phyloP scores from a whole-genome alignment of 1,140 invertebrate genomes.

The Calosoma granatense region DNA sequence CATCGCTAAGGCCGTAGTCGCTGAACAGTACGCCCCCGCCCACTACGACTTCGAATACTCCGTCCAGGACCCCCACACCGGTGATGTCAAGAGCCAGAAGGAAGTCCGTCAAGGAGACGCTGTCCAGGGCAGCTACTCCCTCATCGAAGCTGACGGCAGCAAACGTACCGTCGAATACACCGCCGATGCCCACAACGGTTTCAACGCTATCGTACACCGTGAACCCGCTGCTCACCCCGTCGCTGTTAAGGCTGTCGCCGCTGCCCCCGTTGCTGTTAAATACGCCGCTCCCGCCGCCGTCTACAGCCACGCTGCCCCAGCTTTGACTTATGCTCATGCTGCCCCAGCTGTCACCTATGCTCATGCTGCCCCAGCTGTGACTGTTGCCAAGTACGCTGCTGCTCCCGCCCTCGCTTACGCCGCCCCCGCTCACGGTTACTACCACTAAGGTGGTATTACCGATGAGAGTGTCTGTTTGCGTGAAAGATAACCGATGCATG shows the following conservation, averaged over 20 bases:
- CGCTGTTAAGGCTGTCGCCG: conserved; percentile 11
- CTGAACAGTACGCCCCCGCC: background rate
- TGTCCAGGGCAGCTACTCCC: conserved; percentile 25
- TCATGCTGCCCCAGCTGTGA: conserved; percentile 14
- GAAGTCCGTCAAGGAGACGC: conserved; percentile 20
- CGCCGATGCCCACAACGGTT: conserved; percentile 20
- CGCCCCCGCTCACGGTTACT: background rate
- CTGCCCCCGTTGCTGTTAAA: conserved; percentile 14
- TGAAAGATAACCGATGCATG: background rate
- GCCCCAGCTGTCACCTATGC: conserved; percentile 19
- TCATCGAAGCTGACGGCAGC: conserved; percentile 41
- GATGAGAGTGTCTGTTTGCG: background rate
- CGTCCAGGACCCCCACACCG: background rate
- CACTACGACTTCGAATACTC: background rate
- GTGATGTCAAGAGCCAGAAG: conserved; percentile 9
- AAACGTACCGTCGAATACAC: conserved; percentile 31
- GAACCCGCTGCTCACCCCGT: background rate
- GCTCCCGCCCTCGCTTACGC: conserved; percentile 6
- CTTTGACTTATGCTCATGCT: conserved; percentile 5
- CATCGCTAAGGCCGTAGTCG: background rate
- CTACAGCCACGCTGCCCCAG: conserved; percentile 11
- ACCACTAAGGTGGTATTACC: no score
- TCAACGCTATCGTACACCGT: background rate
- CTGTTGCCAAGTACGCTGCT: conserved; percentile 6
- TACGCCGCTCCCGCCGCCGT: conserved; percentile 12